Percentiles rank a stretch among this genome's conserved stretches.
Evolutionary conservation across 2,888 invertebrate species (phyloP).

Genomic region (Pollenia griseotomentosa): DNA sequence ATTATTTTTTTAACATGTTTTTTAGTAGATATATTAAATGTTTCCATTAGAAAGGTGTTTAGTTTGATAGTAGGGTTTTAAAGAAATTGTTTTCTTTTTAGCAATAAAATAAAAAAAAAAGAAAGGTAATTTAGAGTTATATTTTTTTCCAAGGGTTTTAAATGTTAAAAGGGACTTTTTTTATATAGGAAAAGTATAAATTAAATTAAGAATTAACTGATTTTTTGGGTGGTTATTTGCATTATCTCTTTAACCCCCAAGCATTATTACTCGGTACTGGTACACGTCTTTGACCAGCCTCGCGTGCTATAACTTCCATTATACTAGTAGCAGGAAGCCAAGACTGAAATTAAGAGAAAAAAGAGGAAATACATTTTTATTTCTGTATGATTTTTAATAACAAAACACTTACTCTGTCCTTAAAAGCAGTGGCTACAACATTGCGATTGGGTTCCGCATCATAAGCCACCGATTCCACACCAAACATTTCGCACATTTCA

Average conservation of each 20-base stretch:
- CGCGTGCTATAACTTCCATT: conserved; percentile 91
- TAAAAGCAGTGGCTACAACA: conserved; percentile 95
- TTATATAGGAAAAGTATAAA: not conserved
- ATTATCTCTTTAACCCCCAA: conserved; percentile 82
- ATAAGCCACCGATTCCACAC: conserved; percentile 96
- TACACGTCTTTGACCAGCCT: conserved; percentile 91
- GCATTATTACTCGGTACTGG: conserved; percentile 89
- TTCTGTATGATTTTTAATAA: not conserved
- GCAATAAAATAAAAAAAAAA: not conserved
- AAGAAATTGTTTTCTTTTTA: not conserved
- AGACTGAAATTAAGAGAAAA: conserved; percentile 86
- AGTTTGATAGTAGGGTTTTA: conserved; percentile 19
- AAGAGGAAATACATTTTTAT: not conserved
- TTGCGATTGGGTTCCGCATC: conserved; percentile 98
- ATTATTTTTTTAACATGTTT: conserved; percentile 22
- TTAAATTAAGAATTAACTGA: conserved; percentile 14
- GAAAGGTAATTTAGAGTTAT: not conserved
- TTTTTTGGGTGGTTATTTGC: conserved; percentile 15
- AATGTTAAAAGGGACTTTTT: conserved; percentile 32
- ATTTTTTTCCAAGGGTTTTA: not conserved
- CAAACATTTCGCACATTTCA: conserved; percentile 97
- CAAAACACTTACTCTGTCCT: conserved; percentile 87
- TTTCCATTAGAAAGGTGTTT: conserved; percentile 27
- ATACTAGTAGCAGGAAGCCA: conserved; percentile 96
- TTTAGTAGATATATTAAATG: conserved; percentile 12